These are phyloP conservation scores for Drosophila murphyi DNA, from an alignment of 1,140 invertebrate genomes.

Conservation along the genomic window DNA sequence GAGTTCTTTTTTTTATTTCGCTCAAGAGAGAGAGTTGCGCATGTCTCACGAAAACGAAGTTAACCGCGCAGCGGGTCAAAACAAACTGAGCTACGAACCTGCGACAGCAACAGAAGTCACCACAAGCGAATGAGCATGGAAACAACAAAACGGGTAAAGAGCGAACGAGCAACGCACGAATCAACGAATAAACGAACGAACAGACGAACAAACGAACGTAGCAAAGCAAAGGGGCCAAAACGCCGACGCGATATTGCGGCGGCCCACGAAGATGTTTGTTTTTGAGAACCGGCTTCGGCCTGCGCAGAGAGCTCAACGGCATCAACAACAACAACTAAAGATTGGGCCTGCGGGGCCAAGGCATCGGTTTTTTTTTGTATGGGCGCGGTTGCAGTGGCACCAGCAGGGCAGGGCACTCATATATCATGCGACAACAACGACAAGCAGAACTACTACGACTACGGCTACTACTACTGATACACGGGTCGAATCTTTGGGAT, in stretches of 20 bases:
- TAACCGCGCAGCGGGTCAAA: slow-evolving; percentile 64
- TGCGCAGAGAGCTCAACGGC: slow-evolving; percentile 28
- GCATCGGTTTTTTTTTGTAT: slow-evolving; percentile 28
- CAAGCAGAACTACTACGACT: slow-evolving; percentile 36
- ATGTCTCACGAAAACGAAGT: slow-evolving; percentile 53
- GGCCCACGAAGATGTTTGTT: slow-evolving; percentile 58
- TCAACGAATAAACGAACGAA: background rate
- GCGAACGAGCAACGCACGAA: slow-evolving; percentile 27
- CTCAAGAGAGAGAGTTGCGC: slow-evolving; percentile 37
- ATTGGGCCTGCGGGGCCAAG: slow-evolving; percentile 44
- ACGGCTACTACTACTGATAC: slow-evolving; percentile 3
- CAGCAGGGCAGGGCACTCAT: slow-evolving; percentile 72
- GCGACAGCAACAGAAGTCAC: slow-evolving; percentile 17
- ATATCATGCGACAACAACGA: slow-evolving; percentile 75
- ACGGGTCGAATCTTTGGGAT: slow-evolving; percentile 54
- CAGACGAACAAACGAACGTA: slow-evolving; percentile 22
- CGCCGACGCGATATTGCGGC: slow-evolving; percentile 51
- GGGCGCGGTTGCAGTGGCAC: slow-evolving; percentile 53
- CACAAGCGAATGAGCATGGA: slow-evolving; percentile 41
- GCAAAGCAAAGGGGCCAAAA: slow-evolving; percentile 36
- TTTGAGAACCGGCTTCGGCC: slow-evolving; percentile 68
- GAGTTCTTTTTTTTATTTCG: slow-evolving; percentile 25
- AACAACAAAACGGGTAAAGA: slow-evolving; percentile 61
- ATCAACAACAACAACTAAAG: slow-evolving; percentile 11
- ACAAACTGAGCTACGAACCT: slow-evolving; percentile 55